These are phyloP conservation scores for Ophraella communa DNA, from an alignment of 2,888 invertebrate species.

Conservation along the genomic window DNA sequence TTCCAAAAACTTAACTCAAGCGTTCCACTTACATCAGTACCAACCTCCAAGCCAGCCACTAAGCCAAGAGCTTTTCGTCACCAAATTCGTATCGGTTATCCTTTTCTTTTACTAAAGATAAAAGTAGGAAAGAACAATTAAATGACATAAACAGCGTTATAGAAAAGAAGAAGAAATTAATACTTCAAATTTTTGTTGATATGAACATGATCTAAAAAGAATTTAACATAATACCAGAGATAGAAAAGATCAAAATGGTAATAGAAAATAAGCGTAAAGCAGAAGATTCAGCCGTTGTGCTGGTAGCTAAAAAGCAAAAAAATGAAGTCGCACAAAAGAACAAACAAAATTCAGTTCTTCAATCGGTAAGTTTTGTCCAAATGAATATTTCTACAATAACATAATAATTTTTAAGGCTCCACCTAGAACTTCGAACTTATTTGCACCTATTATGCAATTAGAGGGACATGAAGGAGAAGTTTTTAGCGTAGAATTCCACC, in stretches of 20 bases:
- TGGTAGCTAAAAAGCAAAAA: slow-evolving; percentile 70
- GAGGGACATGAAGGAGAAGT: slow-evolving; percentile 98
- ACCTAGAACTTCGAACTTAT: slow-evolving; percentile 84
- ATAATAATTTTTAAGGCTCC: slow-evolving; percentile 63
- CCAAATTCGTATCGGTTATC: not conserved
- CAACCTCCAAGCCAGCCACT: no score
- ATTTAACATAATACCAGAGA: not conserved
- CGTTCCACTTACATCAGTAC: no score
- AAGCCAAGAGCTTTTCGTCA: no score
- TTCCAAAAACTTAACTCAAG: no score
- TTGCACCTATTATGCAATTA: slow-evolving; percentile 93
- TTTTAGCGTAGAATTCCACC: slow-evolving; percentile 91
- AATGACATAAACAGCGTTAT: no score
- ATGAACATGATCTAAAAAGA: no score
- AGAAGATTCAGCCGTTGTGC: slow-evolving; percentile 68
- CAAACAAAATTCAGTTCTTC: slow-evolving; percentile 78
- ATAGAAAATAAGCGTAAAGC: slow-evolving; percentile 70
- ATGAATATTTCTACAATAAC: not conserved
- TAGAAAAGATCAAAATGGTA: slow-evolving; percentile 41
- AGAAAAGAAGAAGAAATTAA: not conserved
- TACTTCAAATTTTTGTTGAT: not conserved
- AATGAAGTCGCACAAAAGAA: slow-evolving; percentile 77
- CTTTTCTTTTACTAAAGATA: not conserved
- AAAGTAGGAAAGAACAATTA: not conserved
- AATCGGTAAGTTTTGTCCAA: slow-evolving; percentile 66